Evolutionary conservation across 1,140 invertebrate species (phyloP), one percentile per base, ranked within the genome.

Genomic region (Colletes gigas): DNA sequence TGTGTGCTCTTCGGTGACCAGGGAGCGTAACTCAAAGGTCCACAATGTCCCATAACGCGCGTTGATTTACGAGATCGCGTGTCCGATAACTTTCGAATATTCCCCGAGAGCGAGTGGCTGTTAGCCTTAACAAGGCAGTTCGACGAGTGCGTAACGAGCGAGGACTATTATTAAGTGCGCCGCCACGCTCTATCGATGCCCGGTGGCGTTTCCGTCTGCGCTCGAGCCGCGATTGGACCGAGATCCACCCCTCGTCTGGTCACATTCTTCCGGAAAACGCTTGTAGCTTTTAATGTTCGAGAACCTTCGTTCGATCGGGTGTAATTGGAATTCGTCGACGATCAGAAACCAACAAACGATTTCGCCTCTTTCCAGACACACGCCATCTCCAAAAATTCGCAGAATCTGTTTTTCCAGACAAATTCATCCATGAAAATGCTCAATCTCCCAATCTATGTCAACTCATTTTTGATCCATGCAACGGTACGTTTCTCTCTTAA

Each of bases 81-180:
- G 83, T 84, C 85, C 85, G 84, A 87, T 87, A 87, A 87, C 85
- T 87, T 87, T 83, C 86, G 82, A 87, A 87, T 87, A 87, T 87
- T 87, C 82, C 57, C 70, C 63, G 84, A 74, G 70, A 72, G 84
- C 78, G 78, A 76, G 80, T 72, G 82, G 86, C 84, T 87, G 84
- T 87, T 87, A 79, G 86, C 85, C 77, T 87, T 87, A 87, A 87
- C 86, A 87, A 87, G 86, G 75, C 86, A 59, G 85, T 86, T 86
- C 63, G 84, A 86, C 78, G 84, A 84, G 82, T 66, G 82, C 75
- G 71, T 87, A 87, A 87, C 86, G 85, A 87, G 85, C 84, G 60
- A 65, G 73, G 68, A 72, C 74, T 79, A 82, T 83, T 87, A 87
- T 87, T 84, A 86, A 87, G 78, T 63, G 63, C 72, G 65, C 65